A percentile compares a stretch with the other conserved stretches of the same genome.
These are phyloP conservation scores for Borostomias antarcticus DNA, from an alignment of 2,797 vertebrate species.

Conservation along the genomic window DNA sequence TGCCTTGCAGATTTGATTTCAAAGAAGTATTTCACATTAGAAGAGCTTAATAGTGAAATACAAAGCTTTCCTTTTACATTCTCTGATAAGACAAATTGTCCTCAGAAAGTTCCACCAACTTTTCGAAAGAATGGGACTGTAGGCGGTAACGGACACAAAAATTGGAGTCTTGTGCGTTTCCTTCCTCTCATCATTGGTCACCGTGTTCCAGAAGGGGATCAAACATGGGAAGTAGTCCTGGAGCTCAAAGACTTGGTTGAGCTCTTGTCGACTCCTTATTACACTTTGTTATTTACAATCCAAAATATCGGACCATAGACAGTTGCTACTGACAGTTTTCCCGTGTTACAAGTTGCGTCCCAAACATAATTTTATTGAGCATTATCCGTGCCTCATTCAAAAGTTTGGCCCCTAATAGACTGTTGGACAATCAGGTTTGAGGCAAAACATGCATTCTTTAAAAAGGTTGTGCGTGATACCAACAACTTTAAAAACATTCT, in stretches of 20 bases:
- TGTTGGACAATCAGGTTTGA: no score
- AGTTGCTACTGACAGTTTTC: slow-evolving; percentile 20
- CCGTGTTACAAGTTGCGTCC: slow-evolving; percentile 8
- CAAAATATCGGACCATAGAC: slow-evolving; percentile 29
- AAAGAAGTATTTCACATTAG: slow-evolving; percentile 31
- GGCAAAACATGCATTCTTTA: no score
- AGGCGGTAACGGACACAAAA: slow-evolving; percentile 26
- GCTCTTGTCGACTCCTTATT: slow-evolving; percentile 13
- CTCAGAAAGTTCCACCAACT: no score
- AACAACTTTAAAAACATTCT: no score
- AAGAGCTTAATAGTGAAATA: slow-evolving; percentile 31
- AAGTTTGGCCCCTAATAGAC: no score
- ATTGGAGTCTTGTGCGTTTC: slow-evolving; percentile 27
- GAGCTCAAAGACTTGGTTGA: slow-evolving; percentile 32
- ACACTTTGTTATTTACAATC: slow-evolving; percentile 30
- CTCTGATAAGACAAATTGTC: no score
- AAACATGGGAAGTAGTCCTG: slow-evolving; percentile 31
- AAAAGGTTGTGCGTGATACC: slow-evolving; percentile 3
- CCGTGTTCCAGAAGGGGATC: slow-evolving; percentile 28
- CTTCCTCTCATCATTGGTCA: slow-evolving; percentile 27
- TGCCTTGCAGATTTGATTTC: slow-evolving; percentile 38
- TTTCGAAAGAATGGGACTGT: no score
- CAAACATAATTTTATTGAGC: no score
- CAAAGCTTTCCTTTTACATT: slow-evolving; percentile 23
- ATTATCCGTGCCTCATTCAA: no score